Conservation (phyloP, 2,888 invertebrate species). For the Orthonevra nobilis region DNA sequence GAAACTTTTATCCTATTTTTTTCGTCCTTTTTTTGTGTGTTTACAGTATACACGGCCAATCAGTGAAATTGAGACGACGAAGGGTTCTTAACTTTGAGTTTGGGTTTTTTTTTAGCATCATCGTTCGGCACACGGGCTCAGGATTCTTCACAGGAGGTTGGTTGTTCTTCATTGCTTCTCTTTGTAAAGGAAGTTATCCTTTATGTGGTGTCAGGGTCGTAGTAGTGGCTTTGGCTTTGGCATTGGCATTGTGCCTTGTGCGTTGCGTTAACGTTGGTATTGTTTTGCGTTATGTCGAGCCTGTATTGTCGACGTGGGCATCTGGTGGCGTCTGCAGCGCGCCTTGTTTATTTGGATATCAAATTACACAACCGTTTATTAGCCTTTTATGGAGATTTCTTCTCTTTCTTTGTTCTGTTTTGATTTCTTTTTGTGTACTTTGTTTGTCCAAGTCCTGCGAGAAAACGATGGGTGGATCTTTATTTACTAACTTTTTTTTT, state of each 20-base stretch:
- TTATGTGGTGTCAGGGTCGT: constrained; percentile 47
- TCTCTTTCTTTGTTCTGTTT: background rate
- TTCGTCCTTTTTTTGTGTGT: constrained; percentile 42
- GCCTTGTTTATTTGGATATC: constrained; percentile 69
- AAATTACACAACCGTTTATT: constrained; percentile 70
- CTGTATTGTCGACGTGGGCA: background rate
- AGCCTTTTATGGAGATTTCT: constrained; percentile 62
- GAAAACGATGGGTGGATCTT: constrained; percentile 27
- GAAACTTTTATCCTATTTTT: constrained; percentile 49
- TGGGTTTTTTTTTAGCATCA: constrained; percentile 15
- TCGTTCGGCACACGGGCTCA: no score
- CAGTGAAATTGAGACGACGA: constrained; percentile 59
- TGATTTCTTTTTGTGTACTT: constrained; percentile 8
- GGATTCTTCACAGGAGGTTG: no score
- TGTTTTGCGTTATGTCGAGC: constrained; percentile 54
- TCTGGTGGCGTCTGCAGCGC: constrained; percentile 22
- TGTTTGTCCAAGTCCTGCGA: constrained; percentile 13
- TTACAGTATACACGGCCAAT: constrained; percentile 60
- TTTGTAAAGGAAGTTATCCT: constrained; percentile 35
- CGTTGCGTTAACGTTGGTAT: constrained; percentile 38
- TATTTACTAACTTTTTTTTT: constrained; percentile 33
- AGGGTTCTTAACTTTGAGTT: constrained; percentile 22
- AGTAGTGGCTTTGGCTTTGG: no score
- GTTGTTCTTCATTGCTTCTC: constrained; percentile 6
- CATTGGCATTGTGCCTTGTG: no score